Evolutionary conservation across 2,888 invertebrate species (phyloP).

Genomic region (Eristalinus aeneus): DNA sequence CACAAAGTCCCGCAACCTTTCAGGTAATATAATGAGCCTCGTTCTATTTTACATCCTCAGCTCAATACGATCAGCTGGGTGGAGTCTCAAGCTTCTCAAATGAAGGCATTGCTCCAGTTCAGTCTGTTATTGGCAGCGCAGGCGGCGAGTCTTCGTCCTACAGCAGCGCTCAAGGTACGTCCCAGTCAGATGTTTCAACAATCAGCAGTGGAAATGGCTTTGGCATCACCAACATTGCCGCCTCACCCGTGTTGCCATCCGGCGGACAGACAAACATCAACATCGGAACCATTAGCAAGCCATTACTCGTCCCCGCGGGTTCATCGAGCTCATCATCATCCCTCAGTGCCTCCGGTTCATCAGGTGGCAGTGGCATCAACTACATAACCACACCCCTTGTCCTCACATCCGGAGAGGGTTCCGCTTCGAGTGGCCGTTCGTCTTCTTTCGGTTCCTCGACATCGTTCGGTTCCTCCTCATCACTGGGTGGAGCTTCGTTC

Average conservation of each 20-base stretch:
- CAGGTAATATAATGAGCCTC: neutral
- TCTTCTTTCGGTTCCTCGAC: neutral
- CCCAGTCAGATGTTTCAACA: neutral
- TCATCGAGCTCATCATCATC: neutral
- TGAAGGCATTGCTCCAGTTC: conserved; percentile 76
- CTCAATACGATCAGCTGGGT: conserved; percentile 78
- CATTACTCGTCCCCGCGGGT: neutral
- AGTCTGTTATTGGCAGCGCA: conserved; percentile 76
- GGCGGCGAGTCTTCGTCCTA: conserved; percentile 49
- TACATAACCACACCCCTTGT: neutral
- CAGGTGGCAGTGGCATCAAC: neutral
- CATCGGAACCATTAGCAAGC: neutral
- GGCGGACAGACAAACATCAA: neutral
- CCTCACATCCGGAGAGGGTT: neutral
- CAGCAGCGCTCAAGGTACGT: neutral
- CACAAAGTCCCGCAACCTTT: neutral
- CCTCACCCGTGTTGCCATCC: neutral
- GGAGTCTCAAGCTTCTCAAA: conserved; percentile 75
- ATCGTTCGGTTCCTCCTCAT: neutral
- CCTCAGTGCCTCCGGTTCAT: neutral
- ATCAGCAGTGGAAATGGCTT: conserved; percentile 61
- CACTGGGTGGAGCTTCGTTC: neutral
- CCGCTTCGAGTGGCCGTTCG: neutral
- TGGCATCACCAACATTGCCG: conserved; percentile 15
- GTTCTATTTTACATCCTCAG: conserved; percentile 62